phyloP scores from a whole-genome alignment of 2,888 invertebrate genomes.

The Argyresthia albistria region DNA sequence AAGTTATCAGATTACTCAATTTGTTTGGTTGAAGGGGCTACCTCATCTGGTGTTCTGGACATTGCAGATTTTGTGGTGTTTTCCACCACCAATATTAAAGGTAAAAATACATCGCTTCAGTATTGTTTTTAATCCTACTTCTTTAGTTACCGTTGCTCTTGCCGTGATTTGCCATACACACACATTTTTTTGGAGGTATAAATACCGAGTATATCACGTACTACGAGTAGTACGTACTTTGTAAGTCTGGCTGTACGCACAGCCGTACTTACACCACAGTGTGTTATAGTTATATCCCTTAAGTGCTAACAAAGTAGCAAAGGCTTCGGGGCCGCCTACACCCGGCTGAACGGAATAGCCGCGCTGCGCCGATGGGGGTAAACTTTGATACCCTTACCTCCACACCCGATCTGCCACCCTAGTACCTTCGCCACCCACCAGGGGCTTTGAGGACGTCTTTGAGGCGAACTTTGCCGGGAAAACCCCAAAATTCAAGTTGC shows the following conservation, averaged over 20 bases:
- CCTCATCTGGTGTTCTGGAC: too few species aligned
- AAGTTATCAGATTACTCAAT: too few species aligned
- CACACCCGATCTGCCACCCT: conserved; percentile 38
- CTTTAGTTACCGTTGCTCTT: too few species aligned
- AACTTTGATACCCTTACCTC: conserved; percentile 59
- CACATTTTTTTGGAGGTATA: not conserved
- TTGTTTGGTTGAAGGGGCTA: too few species aligned
- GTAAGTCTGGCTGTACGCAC: not conserved
- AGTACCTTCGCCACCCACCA: conserved; percentile 55
- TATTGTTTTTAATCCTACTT: too few species aligned
- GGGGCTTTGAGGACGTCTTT: conserved; percentile 69
- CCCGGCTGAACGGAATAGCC: conserved; percentile 32
- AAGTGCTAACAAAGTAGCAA: conserved; percentile 66
- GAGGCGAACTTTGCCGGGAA: conserved; percentile 62
- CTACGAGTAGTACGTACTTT: not conserved
- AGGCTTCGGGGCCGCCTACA: conserved; percentile 40
- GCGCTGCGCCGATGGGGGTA: conserved; percentile 54
- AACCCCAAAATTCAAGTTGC: conserved; percentile 67
- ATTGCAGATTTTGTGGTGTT: too few species aligned
- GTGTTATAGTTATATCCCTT: conserved; percentile 57
- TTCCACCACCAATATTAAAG: too few species aligned
- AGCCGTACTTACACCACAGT: conserved; percentile 24
- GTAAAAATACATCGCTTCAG: too few species aligned
- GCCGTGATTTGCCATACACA: not conserved
- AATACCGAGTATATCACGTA: not conserved